Conservation (phyloP, 1,140 invertebrate genomes). For the Diplogasteroides magnus region DNA sequence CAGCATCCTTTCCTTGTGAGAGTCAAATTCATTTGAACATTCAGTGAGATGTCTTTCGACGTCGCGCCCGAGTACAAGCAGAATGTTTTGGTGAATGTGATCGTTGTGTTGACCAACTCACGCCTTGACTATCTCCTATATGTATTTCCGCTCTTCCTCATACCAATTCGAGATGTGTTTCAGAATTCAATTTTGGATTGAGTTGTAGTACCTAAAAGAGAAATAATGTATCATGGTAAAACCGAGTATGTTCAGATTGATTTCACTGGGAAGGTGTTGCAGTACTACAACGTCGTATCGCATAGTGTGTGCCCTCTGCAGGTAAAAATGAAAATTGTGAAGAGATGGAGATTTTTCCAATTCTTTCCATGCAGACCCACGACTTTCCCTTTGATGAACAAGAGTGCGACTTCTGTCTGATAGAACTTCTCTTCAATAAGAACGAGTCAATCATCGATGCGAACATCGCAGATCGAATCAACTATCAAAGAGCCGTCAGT, state of each 20-base stretch:
- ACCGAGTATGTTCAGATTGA: not conserved
- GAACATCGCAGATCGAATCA: not conserved
- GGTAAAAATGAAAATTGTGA: too few relatives aligned
- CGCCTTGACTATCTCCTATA: too few relatives aligned
- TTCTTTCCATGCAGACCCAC: not conserved
- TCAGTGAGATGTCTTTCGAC: not conserved
- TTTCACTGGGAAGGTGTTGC: not conserved
- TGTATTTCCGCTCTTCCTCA: too few relatives aligned
- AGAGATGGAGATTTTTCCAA: too few relatives aligned
- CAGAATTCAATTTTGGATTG: too few relatives aligned
- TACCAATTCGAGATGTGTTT: too few relatives aligned
- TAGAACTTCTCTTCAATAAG: not conserved
- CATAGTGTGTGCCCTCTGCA: not conserved
- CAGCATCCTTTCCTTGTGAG: too few relatives aligned
- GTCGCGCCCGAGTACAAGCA: not conserved
- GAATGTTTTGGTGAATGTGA: not conserved
- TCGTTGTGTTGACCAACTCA: not conserved
- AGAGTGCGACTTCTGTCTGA: not conserved
- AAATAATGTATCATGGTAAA: too few relatives aligned
- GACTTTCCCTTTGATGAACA: not conserved
- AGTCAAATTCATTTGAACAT: not conserved
- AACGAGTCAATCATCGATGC: not conserved
- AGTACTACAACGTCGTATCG: not conserved
- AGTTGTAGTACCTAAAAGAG: too few relatives aligned
- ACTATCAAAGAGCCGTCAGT: not conserved